A percentile compares a stretch with the other conserved stretches of the same genome.
Evolutionary conservation across 2,797 vertebrate species (phyloP).

Genomic region (Tangara arthus): DNA sequence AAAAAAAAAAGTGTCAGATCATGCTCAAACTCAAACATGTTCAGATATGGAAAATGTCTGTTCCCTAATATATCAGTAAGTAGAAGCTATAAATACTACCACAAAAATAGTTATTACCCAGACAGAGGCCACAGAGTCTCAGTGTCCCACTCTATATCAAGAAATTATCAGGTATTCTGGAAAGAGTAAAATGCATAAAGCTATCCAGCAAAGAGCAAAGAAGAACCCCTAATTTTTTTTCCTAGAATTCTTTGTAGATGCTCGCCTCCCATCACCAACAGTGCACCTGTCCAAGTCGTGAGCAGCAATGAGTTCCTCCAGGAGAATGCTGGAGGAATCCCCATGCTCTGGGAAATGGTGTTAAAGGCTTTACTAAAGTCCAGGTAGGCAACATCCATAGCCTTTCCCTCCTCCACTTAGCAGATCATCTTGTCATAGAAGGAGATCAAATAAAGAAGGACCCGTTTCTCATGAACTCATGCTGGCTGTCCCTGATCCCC

Average conservation of each 20-base stretch:
- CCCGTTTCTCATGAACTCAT: background rate
- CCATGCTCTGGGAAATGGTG: background rate
- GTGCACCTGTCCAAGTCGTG: accelerated
- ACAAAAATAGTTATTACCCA: background rate
- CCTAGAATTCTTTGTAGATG: background rate
- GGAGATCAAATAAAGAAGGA: background rate
- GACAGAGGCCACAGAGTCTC: background rate
- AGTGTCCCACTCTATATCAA: background rate
- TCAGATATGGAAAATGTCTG: background rate
- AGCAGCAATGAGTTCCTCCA: background rate
- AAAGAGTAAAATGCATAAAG: background rate
- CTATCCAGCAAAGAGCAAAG: background rate
- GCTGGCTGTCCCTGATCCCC: background rate
- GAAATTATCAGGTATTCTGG: background rate
- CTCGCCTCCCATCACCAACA: background rate
- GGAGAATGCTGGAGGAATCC: background rate
- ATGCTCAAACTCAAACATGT: background rate
- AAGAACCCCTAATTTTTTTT: background rate
- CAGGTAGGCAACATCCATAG: background rate
- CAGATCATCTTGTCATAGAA: background rate
- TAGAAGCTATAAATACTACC: background rate
- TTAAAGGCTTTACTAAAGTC: background rate
- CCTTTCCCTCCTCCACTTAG: background rate
- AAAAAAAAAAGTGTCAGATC: background rate
- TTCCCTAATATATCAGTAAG: background rate